Base-by-base conservation (phyloP, 2,797 vertebrate genomes). In the Sebastes hubbsi region DNA sequence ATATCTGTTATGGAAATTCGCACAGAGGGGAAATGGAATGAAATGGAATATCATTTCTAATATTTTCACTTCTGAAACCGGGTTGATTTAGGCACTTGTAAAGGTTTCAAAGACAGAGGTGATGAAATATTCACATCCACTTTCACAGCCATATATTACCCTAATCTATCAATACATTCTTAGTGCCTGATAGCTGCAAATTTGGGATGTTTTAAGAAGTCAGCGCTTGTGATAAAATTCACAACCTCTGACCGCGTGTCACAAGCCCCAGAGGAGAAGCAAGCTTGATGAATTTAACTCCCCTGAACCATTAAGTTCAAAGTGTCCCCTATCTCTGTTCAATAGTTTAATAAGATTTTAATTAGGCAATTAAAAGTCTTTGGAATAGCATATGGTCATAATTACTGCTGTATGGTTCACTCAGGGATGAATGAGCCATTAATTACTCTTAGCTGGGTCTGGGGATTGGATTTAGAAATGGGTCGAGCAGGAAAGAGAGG, bases 321-420 rank as follows among this genome's bases (percentile, higher is more conserved):
- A 90, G 94, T 84, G 91, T 94, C 91, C 85, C 88, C 85, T 88
- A 90, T 95, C 89, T 94, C 86, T 91, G 89, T 92, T 89, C 90
- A 87, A 66, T 89, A 87, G 90, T 95, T 95, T 93, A 96, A 93
- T 94, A 95, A 87, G 91, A 92, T 93, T 95, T 95, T 94, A 96
- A 96, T 96, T 94, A 93, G 89, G 88, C 93, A 94, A 94, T 95
- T 95, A 95, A 95, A 95, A 90, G 92, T 92, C 91, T 93, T 94
- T 92, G 90, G 91, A 93, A 88, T 86, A 91, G 90, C 94, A 94
- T 95, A 95, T 94, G 94, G 94, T 93, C 88, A 87, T 94, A 94
- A 95, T 96, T 94, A 95, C 85, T 75, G 85, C 84, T 89, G 87
- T 90, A 88, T 86, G 82, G 89, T 95, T 94, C 93, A 91, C 89